phyloP scores from a whole-genome alignment of 2,797 vertebrate genomes.

The Tapirus indicus region DNA sequence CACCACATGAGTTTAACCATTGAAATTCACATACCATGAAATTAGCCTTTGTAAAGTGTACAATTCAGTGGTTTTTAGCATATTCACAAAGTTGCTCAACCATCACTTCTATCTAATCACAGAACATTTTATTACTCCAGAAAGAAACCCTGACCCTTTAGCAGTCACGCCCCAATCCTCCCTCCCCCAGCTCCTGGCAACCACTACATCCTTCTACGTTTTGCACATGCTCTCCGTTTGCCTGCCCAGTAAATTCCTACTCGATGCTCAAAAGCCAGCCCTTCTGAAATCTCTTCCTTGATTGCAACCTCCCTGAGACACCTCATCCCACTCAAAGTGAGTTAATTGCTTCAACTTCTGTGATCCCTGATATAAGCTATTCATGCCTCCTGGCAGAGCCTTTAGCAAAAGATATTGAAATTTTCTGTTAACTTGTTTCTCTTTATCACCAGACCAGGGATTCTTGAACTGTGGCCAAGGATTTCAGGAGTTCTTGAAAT shows the following conservation, averaged over 20 bases:
- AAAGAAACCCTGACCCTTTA: background rate
- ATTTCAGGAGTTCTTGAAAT: background rate
- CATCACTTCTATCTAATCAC: background rate
- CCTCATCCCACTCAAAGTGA: background rate
- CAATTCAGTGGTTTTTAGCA: background rate
- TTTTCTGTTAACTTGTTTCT: background rate
- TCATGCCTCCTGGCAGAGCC: background rate
- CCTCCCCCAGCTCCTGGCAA: background rate
- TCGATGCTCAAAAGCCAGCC: background rate
- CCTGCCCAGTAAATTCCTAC: background rate
- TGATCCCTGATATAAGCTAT: background rate
- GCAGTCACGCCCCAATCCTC: fast-evolving
- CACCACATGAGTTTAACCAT: background rate
- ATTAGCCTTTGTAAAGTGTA: background rate
- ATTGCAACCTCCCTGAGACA: background rate
- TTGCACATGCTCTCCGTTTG: background rate
- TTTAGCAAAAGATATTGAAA: background rate
- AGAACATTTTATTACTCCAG: background rate
- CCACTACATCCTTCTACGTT: background rate
- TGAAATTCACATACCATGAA: background rate
- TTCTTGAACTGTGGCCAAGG: background rate
- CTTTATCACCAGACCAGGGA: background rate
- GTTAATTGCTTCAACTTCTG: background rate
- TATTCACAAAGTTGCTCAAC: background rate
- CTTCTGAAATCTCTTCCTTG: background rate